A percentile compares a stretch with the other conserved stretches of the same genome.
Conservation (phyloP, 1,140 invertebrate genomes). For the Papilio polytes region DNA sequence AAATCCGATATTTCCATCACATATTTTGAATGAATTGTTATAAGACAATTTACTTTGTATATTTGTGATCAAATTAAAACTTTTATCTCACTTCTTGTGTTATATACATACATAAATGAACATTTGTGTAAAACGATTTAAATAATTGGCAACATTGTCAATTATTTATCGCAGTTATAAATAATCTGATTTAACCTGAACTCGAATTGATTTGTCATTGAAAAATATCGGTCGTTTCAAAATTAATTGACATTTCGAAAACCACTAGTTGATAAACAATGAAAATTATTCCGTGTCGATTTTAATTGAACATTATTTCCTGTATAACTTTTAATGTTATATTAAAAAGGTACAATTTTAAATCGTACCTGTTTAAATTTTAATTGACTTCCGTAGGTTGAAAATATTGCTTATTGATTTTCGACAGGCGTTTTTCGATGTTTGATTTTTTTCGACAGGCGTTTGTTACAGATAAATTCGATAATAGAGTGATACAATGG, state of each 20-base stretch:
- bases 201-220: slow-evolving; percentile 34
- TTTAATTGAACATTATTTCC: neutral
- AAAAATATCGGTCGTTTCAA: slow-evolving; percentile 22
- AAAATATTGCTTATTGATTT: neutral
- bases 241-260: slow-evolving; percentile 35
- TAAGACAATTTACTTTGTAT: no score
- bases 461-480: no score
- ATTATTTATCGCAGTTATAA: slow-evolving; percentile 4
- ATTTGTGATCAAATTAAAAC: no score
- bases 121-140: neutral
- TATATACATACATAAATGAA: neutral
- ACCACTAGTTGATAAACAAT: slow-evolving; percentile 18
- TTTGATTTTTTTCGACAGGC: neutral
- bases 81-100: no score
- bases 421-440: neutral
- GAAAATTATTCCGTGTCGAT: slow-evolving; percentile 30
- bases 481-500: no score
- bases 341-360: neutral
- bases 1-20: no score
- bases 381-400: neutral
- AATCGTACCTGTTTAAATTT: neutral
- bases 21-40: no score
- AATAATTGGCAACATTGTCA: slow-evolving; percentile 17
- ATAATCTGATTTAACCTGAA: slow-evolving; percentile 5
- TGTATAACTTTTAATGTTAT: neutral